Evolutionary conservation across 2,888 invertebrate species (phyloP).

Genomic region (Tetheella fluctuosa): DNA sequence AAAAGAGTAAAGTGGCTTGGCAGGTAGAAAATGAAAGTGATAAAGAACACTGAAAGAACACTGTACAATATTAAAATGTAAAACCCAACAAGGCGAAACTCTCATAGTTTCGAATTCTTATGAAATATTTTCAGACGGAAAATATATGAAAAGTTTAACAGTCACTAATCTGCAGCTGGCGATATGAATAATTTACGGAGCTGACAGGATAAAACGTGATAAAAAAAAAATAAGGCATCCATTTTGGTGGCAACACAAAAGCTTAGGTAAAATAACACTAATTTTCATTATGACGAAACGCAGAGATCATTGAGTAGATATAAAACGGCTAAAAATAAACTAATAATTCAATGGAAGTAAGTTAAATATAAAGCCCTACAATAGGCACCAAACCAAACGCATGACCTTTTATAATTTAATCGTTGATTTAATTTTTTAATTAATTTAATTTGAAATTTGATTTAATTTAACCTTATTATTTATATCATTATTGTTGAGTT

Average conservation of each 20-base stretch:
- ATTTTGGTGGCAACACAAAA: background rate
- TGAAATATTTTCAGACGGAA: background rate
- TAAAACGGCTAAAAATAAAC: slow-evolving; percentile 1
- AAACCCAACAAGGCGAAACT: background rate
- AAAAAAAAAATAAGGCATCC: background rate
- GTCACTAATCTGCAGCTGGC: background rate
- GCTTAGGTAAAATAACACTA: slow-evolving; percentile 5
- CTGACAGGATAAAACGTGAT: slow-evolving; percentile 1
- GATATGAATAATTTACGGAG: background rate
- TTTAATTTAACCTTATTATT: too few species aligned
- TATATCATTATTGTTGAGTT: too few species aligned
- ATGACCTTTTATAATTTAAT: too few species aligned
- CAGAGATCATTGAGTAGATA: background rate
- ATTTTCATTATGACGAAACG: background rate
- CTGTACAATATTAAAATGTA: slow-evolving; percentile 1
- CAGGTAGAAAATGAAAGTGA: slow-evolving; percentile 1
- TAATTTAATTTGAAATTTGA: too few species aligned
- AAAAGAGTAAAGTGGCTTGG: background rate
- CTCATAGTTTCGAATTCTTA: too few species aligned
- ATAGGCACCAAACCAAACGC: too few species aligned
- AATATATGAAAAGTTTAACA: background rate
- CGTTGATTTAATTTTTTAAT: too few species aligned
- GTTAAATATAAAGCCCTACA: too few species aligned
- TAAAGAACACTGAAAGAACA: slow-evolving; percentile 4
- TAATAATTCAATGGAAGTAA: background rate